These are phyloP conservation scores for Metellina segmentata DNA, from an alignment of 2,888 invertebrate genomes.

Conservation along the genomic window DNA sequence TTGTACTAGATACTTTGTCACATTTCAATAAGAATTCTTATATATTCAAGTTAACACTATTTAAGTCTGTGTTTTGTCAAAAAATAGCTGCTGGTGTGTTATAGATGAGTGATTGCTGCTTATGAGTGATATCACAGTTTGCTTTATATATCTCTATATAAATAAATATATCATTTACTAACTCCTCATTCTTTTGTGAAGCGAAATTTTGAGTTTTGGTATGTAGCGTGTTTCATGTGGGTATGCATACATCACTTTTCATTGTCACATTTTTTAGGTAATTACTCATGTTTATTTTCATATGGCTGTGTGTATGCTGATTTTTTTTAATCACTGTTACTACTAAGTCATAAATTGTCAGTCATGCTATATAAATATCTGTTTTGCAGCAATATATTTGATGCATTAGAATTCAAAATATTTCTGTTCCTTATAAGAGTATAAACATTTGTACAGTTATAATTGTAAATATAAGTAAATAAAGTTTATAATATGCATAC, in stretches of 20 bases:
- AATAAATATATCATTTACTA: not conserved
- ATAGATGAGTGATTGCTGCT: not conserved
- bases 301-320: conserved; percentile 36
- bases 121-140: not conserved
- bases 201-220: conserved; percentile 15
- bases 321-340: conserved; percentile 55
- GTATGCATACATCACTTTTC: conserved; percentile 32
- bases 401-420: conserved; percentile 68
- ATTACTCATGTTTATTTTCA: conserved; percentile 49
- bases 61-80: not conserved
- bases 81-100: not conserved
- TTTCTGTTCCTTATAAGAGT: conserved; percentile 75
- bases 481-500: conserved; percentile 75
- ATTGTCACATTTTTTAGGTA: conserved; percentile 40
- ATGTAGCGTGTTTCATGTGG: conserved; percentile 12
- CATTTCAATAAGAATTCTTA: not conserved
- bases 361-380: conserved; percentile 63
- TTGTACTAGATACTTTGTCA: not conserved
- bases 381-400: conserved; percentile 70
- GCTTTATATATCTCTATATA: not conserved
- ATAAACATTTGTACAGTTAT: conserved; percentile 76
- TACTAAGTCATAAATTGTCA: conserved; percentile 74
- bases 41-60: not conserved
- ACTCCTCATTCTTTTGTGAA: not conserved
- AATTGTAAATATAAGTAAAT: conserved; percentile 76